Conservation (phyloP, 1,140 invertebrate genomes). For the Drosophila prosaltans region DNA sequence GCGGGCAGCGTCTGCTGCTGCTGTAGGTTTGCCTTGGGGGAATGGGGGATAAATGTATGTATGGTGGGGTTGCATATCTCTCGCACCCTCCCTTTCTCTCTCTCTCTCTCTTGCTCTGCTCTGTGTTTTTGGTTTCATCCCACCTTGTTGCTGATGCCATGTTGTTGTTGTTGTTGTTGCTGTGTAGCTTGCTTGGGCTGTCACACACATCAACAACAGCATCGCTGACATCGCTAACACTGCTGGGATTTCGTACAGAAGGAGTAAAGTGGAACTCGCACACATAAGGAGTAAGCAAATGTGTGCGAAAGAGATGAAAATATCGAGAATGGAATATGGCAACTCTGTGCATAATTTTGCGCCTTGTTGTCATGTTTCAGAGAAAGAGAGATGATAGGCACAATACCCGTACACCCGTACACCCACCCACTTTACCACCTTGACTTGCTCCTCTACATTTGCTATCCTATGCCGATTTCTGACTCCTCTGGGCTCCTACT, state of each 20-base stretch:
- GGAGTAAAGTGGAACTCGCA: slow-evolving; percentile 21
- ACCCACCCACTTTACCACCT: neutral
- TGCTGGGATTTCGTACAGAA: slow-evolving; percentile 68
- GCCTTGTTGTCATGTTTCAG: slow-evolving; percentile 74
- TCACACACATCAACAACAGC: slow-evolving; percentile 63
- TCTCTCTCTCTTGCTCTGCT: neutral
- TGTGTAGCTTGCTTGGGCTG: slow-evolving; percentile 35
- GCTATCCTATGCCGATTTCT: slow-evolving; percentile 9
- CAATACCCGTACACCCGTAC: no score
- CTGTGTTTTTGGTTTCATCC: slow-evolving; percentile 34
- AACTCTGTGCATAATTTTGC: slow-evolving; percentile 79
- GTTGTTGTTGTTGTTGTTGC: no score
- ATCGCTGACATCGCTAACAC: slow-evolving; percentile 57
- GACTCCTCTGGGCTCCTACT: slow-evolving; percentile 24
- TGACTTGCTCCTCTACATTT: neutral
- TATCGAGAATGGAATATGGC: slow-evolving; percentile 46
- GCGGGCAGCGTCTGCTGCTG: neutral
- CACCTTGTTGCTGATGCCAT: slow-evolving; percentile 59
- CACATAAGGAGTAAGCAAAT: neutral
- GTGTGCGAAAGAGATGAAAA: neutral
- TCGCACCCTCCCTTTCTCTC: no score
- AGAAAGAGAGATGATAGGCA: no score
- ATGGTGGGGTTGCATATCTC: slow-evolving; percentile 23
- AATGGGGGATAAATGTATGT: slow-evolving; percentile 37
- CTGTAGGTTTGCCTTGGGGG: neutral